Conservation (phyloP, 2,113 vertebrate species). For the Antigone vipio region DNA sequence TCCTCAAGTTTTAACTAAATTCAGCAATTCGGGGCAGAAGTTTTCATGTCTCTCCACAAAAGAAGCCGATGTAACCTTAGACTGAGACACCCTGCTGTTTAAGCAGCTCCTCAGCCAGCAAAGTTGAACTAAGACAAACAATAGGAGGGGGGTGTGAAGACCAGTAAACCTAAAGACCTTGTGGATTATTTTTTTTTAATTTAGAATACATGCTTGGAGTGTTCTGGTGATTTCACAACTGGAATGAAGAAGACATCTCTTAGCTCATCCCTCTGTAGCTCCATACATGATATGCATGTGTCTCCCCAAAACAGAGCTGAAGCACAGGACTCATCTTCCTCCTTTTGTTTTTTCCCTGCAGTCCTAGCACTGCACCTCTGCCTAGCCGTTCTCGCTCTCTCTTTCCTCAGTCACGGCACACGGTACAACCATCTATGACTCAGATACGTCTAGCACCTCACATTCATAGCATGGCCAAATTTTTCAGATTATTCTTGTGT, state of each 20-base stretch:
- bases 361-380: background rate
- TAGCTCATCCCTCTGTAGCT: background rate
- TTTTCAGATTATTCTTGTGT: background rate
- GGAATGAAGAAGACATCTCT: background rate
- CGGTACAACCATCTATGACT: background rate
- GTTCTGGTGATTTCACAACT: background rate
- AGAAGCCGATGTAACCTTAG: background rate
- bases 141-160: background rate
- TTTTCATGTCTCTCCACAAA: background rate
- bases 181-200: background rate
- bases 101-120: background rate
- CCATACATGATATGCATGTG: background rate
- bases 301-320: background rate
- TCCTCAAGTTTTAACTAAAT: background rate
- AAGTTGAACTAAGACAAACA: background rate
- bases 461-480: background rate
- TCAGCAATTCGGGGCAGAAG: background rate
- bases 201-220: background rate
- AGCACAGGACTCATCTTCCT: background rate
- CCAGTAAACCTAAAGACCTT: background rate
- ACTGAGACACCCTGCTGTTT: background rate
- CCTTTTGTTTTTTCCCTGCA: background rate
- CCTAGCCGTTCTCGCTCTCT: background rate
- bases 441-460: background rate
- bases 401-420: background rate